These are phyloP conservation scores for Aricia artaxerxes DNA, from an alignment of 2,888 invertebrate genomes.

Conservation along the genomic window DNA sequence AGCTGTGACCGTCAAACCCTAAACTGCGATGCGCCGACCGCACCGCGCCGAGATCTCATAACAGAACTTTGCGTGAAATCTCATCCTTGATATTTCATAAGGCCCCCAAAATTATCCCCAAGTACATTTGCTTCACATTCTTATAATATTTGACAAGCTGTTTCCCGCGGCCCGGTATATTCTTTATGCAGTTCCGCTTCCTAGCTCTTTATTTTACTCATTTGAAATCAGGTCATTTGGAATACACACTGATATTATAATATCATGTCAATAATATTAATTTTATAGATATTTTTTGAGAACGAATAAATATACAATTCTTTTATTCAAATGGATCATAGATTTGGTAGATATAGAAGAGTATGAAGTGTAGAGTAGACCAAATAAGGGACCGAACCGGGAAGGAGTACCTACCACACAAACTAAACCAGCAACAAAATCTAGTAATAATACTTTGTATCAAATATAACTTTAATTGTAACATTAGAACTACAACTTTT, in stretches of 20 bases:
- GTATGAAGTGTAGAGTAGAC: no score
- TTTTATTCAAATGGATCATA: no score
- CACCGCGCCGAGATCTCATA: constrained; percentile 2
- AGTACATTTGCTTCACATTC: constrained; percentile 12
- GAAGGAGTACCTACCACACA: no score
- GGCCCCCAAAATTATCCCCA: background rate
- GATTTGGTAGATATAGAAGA: no score
- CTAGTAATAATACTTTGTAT: background rate
- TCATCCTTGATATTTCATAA: constrained; percentile 12
- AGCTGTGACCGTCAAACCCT: background rate
- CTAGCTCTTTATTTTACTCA: background rate
- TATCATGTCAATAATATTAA: no score
- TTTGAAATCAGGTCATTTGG: background rate
- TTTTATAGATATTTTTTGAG: no score
- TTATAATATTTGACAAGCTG: constrained; percentile 15
- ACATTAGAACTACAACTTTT: background rate
- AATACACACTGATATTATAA: no score
- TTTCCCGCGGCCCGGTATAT: background rate
- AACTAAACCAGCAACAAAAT: no score
- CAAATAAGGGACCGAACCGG: no score
- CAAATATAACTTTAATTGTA: background rate
- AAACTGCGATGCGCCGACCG: constrained; percentile 9
- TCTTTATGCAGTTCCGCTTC: background rate
- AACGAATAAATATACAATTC: no score
- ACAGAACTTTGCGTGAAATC: constrained; percentile 7